Base-by-base conservation (phyloP, 2,797 vertebrate genomes). In the Thaleichthys pacificus region DNA sequence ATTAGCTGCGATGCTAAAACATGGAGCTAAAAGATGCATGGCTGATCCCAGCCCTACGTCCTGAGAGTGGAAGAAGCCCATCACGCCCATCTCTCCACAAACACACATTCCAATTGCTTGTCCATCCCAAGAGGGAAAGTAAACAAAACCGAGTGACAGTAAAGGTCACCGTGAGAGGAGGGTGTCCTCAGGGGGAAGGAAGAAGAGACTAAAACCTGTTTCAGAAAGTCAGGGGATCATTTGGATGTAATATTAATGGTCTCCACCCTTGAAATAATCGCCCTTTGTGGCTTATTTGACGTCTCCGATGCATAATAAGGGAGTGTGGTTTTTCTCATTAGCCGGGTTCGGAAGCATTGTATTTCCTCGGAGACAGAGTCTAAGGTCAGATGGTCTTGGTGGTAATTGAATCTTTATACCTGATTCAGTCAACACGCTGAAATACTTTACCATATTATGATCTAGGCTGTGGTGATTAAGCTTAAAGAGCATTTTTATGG, bases 331-430 rank as follows among this genome's bases (percentile, higher is more conserved):
- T 58, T 71, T 47, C 75, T 82, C 70, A 58, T 84, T 77, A 80
- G 72, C 22, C 5, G 72, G 28, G 64, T 58, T 17, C 6, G 67
- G 58, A 66, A 66, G 70, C 72, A 65, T 83, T 9, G 67, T 14
- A 64, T 79, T 77, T 71, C 76, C 58, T 6, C 19, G 1, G 58
- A 70, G 42, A 66, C 67, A 21, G 62, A 38, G 42, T 21, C 2
- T 3, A 22, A 26, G 73, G 77, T 79, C 75, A 22, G 75, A 71
- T 79, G 70, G 72, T 77, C 57, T 76, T 82, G 61, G 75, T 73
- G 78, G 78, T 77, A 84, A 80, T 61, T 82, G 76, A 80, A 80
- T 75, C 74, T 70, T 60, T 42, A 75, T 21, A n/a, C 51, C 47
- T 47, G 77, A 68, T 71, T 66, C 63, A 21, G 60, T 47, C 71